Evolutionary conservation across 1,140 invertebrate species (phyloP).

Genomic region (Drosophila seguyi): DNA sequence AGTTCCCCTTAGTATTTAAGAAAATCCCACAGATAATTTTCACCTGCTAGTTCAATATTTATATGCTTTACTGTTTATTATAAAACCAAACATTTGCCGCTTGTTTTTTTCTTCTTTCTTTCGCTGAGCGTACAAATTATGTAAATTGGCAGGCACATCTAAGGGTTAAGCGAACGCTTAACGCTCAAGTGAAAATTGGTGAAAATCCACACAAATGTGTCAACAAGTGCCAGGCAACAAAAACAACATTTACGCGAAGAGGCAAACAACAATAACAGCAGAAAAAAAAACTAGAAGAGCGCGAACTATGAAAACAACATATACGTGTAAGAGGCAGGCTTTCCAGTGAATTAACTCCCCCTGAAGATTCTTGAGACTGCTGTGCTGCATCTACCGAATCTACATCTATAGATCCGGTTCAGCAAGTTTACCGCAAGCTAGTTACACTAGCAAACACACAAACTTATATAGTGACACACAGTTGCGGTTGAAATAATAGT

Average conservation of each 20-base stretch:
- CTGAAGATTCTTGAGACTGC: conserved; percentile 67
- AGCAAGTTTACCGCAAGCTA: conserved; percentile 82
- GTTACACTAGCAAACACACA: conserved; percentile 59
- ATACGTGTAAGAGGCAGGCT: conserved; percentile 39
- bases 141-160: conserved; percentile 24
- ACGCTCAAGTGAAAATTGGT: conserved; percentile 75
- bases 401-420: conserved; percentile 74
- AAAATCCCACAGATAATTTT: conserved; percentile 10
- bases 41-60: conserved; percentile 23
- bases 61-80: conserved; percentile 33
- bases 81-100: conserved; percentile 35
- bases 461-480: conserved; percentile 11
- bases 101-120: conserved; percentile 7
- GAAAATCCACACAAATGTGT: conserved; percentile 77
- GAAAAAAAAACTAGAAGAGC: conserved; percentile 13
- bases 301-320: conserved; percentile 28
- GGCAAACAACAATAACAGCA: conserved; percentile 16
- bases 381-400: conserved; percentile 69
- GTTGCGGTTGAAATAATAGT: conserved; percentile 24
- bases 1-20: background rate
- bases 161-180: conserved; percentile 59
- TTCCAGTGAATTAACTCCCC: conserved; percentile 72
- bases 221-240: conserved; percentile 66
- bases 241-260: conserved; percentile 22
- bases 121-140: conserved; percentile 35